Percentiles rank a stretch among this genome's conserved stretches.
phyloP scores from a whole-genome alignment of 2,888 invertebrate species.

The Sphaeridia pumilis region DNA sequence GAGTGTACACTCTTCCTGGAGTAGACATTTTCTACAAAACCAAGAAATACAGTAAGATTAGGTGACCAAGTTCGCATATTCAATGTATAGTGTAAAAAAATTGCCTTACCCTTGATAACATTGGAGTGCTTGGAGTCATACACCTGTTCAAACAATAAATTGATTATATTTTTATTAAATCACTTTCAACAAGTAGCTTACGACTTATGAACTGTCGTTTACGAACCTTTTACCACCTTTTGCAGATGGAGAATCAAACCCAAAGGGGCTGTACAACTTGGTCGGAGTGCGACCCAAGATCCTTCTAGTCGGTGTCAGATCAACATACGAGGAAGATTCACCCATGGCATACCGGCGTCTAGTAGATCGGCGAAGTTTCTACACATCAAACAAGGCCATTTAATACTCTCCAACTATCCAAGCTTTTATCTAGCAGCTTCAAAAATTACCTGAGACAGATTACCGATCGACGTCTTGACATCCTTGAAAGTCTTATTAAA shows the following conservation, averaged over 20 bases:
- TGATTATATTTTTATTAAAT: no score
- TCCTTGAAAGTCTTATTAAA: constrained; percentile 34
- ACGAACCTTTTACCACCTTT: constrained; percentile 4
- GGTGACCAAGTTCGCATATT: no score
- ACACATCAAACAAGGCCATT: constrained; percentile 11
- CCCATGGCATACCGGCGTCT: constrained; percentile 42
- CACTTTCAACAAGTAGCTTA: no score
- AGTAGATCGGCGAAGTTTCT: constrained; percentile 48
- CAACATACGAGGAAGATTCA: constrained; percentile 24
- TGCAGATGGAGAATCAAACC: constrained; percentile 54
- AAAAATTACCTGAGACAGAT: constrained; percentile 35
- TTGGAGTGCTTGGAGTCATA: constrained; percentile 8
- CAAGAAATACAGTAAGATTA: no score
- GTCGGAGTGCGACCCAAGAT: constrained; percentile 54
- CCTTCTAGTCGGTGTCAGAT: constrained; percentile 33
- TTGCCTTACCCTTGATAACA: constrained; percentile 12
- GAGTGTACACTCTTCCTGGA: constrained; percentile 5
- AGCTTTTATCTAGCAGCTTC: no score
- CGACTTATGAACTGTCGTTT: no score
- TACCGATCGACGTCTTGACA: constrained; percentile 31
- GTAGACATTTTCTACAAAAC: constrained; percentile 5
- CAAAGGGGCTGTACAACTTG: constrained; percentile 62
- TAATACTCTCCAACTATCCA: background rate
- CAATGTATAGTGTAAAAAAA: no score
- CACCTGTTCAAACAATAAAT: constrained; percentile 5